Evolutionary conservation across 2,797 vertebrate genomes (phyloP).

Genomic region (Oophaga sylvatica): DNA sequence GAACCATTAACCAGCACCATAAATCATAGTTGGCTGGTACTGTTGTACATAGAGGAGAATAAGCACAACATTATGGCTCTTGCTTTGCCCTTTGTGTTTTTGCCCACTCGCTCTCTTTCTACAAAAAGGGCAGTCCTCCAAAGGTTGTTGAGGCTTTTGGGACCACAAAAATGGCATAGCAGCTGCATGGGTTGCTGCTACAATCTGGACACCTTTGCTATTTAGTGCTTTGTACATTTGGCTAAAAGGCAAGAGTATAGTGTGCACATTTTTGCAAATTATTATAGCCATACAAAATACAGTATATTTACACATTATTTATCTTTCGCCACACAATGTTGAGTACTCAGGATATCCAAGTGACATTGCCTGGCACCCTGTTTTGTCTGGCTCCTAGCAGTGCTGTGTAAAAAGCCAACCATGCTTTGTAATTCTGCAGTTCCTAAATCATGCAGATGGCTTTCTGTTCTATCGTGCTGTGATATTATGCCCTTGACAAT

Average conservation of each 20-base stretch:
- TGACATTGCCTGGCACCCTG: slow-evolving; percentile 13
- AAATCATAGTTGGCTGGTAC: background rate
- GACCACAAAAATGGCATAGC: background rate
- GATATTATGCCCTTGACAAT: slow-evolving; percentile 51
- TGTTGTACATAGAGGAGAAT: background rate
- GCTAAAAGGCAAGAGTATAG: background rate
- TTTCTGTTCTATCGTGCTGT: slow-evolving; percentile 55
- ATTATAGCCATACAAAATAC: background rate
- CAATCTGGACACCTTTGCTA: background rate
- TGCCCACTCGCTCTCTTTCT: background rate
- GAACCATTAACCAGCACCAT: background rate
- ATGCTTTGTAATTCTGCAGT: slow-evolving; percentile 34
- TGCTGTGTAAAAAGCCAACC: slow-evolving; percentile 26
- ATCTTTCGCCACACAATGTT: background rate
- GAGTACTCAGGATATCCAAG: background rate
- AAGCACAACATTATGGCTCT: background rate
- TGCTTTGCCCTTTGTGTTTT: background rate
- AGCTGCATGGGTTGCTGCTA: background rate
- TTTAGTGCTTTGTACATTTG: background rate
- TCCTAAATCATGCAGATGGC: slow-evolving; percentile 49
- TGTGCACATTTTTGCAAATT: background rate
- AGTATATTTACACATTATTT: background rate
- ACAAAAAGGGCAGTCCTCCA: background rate
- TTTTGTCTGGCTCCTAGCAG: slow-evolving; percentile 36
- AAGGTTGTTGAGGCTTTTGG: background rate